Evolutionary conservation across 2,113 vertebrate species (phyloP).

Genomic region (Sander lucioperca): DNA sequence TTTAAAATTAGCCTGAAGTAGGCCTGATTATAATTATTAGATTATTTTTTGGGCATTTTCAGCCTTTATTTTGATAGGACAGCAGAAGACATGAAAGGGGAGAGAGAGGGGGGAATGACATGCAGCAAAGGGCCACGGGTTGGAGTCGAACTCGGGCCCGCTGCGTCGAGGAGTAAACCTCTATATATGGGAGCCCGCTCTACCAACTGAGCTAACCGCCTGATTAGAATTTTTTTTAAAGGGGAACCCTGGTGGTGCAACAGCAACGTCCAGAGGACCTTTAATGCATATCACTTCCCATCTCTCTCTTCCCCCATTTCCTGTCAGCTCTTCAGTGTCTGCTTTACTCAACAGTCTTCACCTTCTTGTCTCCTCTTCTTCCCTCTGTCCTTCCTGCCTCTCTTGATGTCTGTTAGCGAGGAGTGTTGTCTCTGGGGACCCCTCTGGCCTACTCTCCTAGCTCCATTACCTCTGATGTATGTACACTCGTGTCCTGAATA

Average conservation of each 20-base stretch:
- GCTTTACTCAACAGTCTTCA: not conserved
- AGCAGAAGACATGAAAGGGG: too few species aligned
- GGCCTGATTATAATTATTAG: not conserved
- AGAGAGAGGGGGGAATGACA: too few species aligned
- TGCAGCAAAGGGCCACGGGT: too few species aligned
- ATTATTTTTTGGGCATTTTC: too few species aligned
- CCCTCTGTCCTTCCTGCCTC: not conserved
- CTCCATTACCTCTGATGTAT: constrained; percentile 36
- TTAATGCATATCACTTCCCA: too few species aligned
- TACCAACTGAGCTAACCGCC: too few species aligned
- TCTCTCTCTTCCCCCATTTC: not conserved
- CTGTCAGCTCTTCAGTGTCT: not conserved
- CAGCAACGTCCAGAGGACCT: not conserved
- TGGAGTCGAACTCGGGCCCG: too few species aligned
- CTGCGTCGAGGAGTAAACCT: too few species aligned
- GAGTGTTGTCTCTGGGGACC: constrained; percentile 19
- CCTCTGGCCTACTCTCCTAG: constrained; percentile 22
- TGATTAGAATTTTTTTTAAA: not conserved
- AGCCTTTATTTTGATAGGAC: too few species aligned
- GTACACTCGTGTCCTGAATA: constrained; percentile 40
- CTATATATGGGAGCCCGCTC: too few species aligned
- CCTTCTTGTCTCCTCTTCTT: not conserved
- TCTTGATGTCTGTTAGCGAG: not conserved
- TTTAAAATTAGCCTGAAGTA: not conserved
- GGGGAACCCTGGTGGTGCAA: not conserved